Evolutionary conservation across 1,140 invertebrate genomes (phyloP).

Genomic region (Papilio polytes): DNA sequence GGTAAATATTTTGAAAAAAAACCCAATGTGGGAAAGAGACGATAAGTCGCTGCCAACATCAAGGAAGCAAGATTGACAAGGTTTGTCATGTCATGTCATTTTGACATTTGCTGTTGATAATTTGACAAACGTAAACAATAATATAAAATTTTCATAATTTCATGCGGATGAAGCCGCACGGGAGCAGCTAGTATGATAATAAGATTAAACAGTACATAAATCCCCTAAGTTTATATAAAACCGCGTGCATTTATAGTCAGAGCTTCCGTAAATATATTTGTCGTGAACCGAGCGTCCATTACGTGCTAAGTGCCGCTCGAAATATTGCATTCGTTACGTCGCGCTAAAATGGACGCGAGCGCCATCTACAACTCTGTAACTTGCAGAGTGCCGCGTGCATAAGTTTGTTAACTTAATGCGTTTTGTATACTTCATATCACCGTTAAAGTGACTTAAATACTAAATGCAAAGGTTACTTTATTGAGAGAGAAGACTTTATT

Average conservation of each 20-base stretch:
- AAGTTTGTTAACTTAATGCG: constrained; percentile 22
- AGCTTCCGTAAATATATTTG: constrained; percentile 43
- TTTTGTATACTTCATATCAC: constrained; percentile 1
- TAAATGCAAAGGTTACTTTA: neutral
- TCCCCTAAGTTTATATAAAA: constrained; percentile 15
- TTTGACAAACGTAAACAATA: too few species aligned
- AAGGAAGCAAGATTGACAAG: too few species aligned
- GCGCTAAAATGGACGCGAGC: constrained; percentile 18
- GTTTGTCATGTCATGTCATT: too few species aligned
- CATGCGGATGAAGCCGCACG: too few species aligned
- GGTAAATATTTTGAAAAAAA: too few species aligned
- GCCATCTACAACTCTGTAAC: too few species aligned
- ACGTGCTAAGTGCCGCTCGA: constrained; percentile 50
- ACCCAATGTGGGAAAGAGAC: too few species aligned
- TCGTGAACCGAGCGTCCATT: constrained; percentile 48
- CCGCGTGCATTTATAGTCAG: neutral
- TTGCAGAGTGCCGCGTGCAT: constrained; percentile 14
- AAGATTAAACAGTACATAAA: neutral
- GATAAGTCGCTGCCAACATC: too few species aligned
- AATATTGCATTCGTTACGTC: constrained; percentile 55
- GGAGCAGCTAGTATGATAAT: too few species aligned
- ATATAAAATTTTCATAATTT: too few species aligned
- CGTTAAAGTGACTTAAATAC: neutral
- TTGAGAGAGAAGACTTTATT: neutral
- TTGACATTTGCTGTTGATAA: too few species aligned